Evolutionary conservation across 2,113 vertebrate genomes (phyloP), one percentile per base, ranked within the genome.

Genomic region (Nanorana parkeri): DNA sequence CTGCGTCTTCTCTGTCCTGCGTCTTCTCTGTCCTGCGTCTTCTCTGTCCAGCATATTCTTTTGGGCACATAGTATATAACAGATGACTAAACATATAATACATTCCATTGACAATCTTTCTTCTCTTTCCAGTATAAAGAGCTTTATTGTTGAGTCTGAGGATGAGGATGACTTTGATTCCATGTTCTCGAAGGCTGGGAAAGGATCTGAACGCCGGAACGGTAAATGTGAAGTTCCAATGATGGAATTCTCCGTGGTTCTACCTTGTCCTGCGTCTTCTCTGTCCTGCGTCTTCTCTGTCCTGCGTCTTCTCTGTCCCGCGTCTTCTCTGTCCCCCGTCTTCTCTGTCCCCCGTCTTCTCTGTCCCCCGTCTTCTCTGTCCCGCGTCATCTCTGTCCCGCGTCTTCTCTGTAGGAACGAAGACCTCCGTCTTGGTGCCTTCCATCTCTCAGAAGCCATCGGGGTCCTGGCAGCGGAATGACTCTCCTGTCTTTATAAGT

Each of bases 401-500:
- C 4, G 63, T 85, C 78, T 83, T 24, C 67, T 77, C 72, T 84
- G n/a, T 68, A 91, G 90, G 63, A 26, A 56, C 26, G 17, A 88
- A 87, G 56, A 54, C 72, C 78, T 58, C 68, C 71, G 66, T 56
- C 5, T 17, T 56, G 36, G 84, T 77, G 3, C 3, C 56, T 11
- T 7, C 23, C 15, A 69, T 54, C 63, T 47, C 87, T 80, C 64
- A 74, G 74, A 84, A 47, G 41, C 29, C 10, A 67, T 88, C 87
- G 3, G 17, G 79, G 17, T 65, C 88, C 88, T 5, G 3, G 81
- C 87, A 76, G 79, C 64, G 86, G n/a, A 81, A 85, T 17, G 85
- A 87, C 60, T 90, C 90, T 11, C 84, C 91, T 0, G 92, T 94
- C 5, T 90, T 92, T 87, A 71, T 93, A 4, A 93, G 91, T 68